A percentile compares a stretch with the other conserved stretches of the same genome.
phyloP scores from a whole-genome alignment of 2,113 vertebrate species.

The Fulica atra region DNA sequence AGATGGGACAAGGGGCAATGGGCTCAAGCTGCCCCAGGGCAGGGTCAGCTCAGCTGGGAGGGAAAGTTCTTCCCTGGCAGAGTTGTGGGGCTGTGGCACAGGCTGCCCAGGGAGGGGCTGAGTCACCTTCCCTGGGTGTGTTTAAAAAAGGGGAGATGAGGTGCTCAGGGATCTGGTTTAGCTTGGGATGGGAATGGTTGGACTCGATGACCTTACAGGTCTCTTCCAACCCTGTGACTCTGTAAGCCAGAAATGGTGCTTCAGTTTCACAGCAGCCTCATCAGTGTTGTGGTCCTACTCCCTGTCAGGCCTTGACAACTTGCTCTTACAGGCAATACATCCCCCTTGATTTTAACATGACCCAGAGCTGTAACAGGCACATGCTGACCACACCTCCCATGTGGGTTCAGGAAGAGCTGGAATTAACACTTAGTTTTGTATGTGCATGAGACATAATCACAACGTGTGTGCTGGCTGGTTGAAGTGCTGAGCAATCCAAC shows the following conservation, averaged over 20 bases:
- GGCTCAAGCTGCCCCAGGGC: too few species aligned
- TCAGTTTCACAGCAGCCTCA: background rate
- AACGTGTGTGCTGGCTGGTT: background rate
- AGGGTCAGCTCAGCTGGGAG: too few species aligned
- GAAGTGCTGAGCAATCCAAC: background rate
- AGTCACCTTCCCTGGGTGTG: too few species aligned
- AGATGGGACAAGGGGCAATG: too few species aligned
- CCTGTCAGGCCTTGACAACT: background rate
- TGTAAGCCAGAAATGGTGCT: background rate
- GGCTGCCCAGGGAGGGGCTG: too few species aligned
- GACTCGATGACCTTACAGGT: too few species aligned
- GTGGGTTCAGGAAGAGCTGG: background rate
- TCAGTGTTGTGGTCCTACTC: background rate
- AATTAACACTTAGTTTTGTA: background rate
- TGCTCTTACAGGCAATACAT: background rate
- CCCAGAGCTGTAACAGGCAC: background rate
- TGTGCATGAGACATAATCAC: accelerated
- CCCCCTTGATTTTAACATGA: background rate
- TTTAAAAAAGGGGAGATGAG: too few species aligned
- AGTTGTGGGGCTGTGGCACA: too few species aligned
- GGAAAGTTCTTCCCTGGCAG: too few species aligned
- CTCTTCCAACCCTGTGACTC: too few species aligned
- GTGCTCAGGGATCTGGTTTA: too few species aligned
- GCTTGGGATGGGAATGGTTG: too few species aligned
- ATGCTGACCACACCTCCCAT: background rate